Conservation (phyloP, 1,140 invertebrate species). For the Apis laboriosa region DNA sequence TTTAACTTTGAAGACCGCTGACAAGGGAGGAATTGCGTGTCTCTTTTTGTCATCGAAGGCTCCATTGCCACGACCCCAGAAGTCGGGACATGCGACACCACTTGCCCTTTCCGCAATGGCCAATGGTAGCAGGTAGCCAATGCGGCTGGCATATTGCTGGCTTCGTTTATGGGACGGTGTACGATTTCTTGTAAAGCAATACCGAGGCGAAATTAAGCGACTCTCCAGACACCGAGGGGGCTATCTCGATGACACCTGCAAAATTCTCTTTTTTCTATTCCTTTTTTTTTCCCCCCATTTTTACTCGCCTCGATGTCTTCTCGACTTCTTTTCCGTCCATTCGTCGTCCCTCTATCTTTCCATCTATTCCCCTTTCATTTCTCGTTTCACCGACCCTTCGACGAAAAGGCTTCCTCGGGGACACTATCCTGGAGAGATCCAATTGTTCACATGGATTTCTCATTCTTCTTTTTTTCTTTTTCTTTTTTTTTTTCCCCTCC, state of each 20-base stretch:
- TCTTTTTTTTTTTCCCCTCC: background rate
- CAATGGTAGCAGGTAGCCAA: conserved; percentile 19
- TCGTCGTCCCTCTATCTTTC: background rate
- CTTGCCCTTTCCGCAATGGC: conserved; percentile 52
- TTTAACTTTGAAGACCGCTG: background rate
- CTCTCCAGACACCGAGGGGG: conserved; percentile 21
- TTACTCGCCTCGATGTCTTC: no score
- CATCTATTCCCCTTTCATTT: background rate
- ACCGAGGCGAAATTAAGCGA: conserved; percentile 55
- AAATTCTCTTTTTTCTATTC: conserved; percentile 1
- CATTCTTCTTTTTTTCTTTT: background rate
- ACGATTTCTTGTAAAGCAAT: conserved; percentile 63
- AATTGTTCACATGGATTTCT: conserved; percentile 33
- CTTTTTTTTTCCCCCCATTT: background rate
- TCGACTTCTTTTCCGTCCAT: no score
- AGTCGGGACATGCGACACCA: conserved; percentile 56
- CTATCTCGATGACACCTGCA: conserved; percentile 37
- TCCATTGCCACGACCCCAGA: conserved; percentile 34
- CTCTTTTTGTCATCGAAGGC: conserved; percentile 43
- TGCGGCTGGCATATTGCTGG: conserved; percentile 41
- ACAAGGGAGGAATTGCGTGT: background rate
- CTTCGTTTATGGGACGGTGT: conserved; percentile 50
- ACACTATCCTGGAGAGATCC: conserved; percentile 24
- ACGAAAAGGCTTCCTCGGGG: conserved; percentile 8
- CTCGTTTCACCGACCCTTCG: conserved; percentile 9